Evolutionary conservation across 2,797 vertebrate species (phyloP), one percentile per base, ranked within the genome.

Genomic region (Danio albolineatus): DNA sequence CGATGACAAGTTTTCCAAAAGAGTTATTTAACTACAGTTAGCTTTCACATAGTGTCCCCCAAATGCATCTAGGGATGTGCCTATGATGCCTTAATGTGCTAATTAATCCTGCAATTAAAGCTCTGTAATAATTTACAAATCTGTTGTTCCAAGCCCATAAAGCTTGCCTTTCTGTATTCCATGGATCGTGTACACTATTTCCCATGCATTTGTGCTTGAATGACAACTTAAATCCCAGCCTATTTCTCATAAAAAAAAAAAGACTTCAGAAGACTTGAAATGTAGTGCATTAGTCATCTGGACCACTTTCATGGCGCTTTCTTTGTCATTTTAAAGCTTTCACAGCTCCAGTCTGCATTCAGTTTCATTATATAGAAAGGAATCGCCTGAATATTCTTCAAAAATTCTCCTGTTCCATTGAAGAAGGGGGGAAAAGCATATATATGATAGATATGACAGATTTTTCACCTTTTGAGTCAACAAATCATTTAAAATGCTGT

Each of bases 401-500:
- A 36, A 69, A 38, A 69, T 17, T 12, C 14, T 51, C 14, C 9
- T n/a, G 19, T n/a, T 67, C 8, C 46, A 38, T 13, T 28, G 13
- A 48, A 66, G 4, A 28, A 21, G 5, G 5, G 7, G 4, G 12
- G 12, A 8, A 21, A 9, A 6, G 19, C 2, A 44, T 12, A 28
- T 28, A 28, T 28, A 28, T 28, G 1, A 46, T 19, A 4, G 12
- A 48, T 41, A n/a, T 28, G 64, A 36, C 7, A 2, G 38, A 19
- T 17, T 43, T 41, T 43, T 21, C 0, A 9, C 51, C 13, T 28
- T 21, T 16, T 57, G 13, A 57, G 17, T 69, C 48, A 53, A 71
- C 38, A 39, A 39, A 39, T 70, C 6, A 39, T 44, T 54, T 76
- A 44, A 48, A 77, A 49, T 77, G 43, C 28, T 21, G 16, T 60